Evolutionary conservation across 2,113 vertebrate species (phyloP).

Genomic region (Pseudorhombus dupliciocellatus): DNA sequence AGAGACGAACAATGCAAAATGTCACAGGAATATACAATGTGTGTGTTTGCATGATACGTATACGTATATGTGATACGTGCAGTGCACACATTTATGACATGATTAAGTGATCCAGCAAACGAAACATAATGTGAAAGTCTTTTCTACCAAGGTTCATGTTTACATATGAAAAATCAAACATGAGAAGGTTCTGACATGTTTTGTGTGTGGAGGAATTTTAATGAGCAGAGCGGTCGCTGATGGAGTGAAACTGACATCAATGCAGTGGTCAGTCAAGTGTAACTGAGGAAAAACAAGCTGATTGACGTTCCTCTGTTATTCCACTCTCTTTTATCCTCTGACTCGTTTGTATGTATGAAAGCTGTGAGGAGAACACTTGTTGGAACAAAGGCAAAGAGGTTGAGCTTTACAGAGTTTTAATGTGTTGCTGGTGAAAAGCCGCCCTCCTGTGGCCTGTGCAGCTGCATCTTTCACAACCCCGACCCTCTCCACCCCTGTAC

Average conservation of each 20-base stretch:
- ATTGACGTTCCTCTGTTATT: background rate
- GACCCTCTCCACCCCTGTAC: background rate
- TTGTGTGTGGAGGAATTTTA: constrained; percentile 55
- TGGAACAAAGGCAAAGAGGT: background rate
- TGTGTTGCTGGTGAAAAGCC: background rate
- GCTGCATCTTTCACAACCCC: constrained; percentile 50
- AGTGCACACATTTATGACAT: no score
- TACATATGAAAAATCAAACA: no score
- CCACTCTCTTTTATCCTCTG: background rate
- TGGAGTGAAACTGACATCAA: constrained; percentile 56
- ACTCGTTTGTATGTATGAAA: background rate
- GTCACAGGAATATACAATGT: no score
- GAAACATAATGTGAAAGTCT: no score
- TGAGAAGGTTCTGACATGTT: background rate
- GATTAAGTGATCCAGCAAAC: no score
- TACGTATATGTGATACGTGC: no score
- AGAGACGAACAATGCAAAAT: no score
- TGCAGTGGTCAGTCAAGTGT: constrained; percentile 13
- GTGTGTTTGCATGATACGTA: no score
- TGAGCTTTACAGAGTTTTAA: background rate
- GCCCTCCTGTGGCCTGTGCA: constrained; percentile 43
- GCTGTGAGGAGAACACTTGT: background rate
- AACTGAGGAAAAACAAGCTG: constrained; percentile 19
- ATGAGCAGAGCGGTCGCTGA: constrained; percentile 43
- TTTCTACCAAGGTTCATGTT: no score